Percentiles rank a stretch among this genome's conserved stretches.
These are phyloP conservation scores for Lasius fuliginosus DNA, from an alignment of 2,888 invertebrate genomes.

Conservation along the genomic window DNA sequence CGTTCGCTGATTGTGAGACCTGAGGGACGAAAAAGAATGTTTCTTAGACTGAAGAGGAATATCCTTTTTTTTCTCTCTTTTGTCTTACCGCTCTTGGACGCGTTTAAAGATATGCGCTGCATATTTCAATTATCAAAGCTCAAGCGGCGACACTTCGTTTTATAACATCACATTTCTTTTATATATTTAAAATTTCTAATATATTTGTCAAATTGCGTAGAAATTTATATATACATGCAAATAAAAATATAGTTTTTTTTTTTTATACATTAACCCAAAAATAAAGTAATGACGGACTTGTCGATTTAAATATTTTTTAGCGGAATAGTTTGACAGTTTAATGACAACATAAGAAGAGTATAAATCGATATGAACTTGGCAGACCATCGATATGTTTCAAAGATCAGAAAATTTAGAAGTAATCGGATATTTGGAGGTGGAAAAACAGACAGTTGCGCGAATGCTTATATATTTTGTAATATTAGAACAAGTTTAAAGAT, in stretches of 20 bases:
- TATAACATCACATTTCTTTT: background rate
- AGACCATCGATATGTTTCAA: background rate
- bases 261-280: background rate
- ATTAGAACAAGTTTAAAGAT: background rate
- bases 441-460: background rate
- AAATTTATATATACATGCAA: background rate
- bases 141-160: background rate
- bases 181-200: background rate
- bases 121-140: constrained; percentile 51
- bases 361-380: constrained; percentile 23
- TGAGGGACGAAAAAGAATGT: background rate
- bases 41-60: background rate
- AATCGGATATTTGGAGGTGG: background rate
- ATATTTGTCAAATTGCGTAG: background rate
- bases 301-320: constrained; percentile 17
- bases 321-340: background rate
- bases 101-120: constrained; percentile 52
- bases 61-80: background rate
- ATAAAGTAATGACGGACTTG: background rate
- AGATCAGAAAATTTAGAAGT: background rate
- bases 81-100: constrained; percentile 38
- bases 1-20: constrained; percentile 42
- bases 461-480: background rate
- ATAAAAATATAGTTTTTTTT: constrained; percentile 15
- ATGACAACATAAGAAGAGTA: background rate